Evolutionary conservation across 2,888 invertebrate species (phyloP), one percentile per base, ranked within the genome.

Genomic region (Drosophila recens): DNA sequence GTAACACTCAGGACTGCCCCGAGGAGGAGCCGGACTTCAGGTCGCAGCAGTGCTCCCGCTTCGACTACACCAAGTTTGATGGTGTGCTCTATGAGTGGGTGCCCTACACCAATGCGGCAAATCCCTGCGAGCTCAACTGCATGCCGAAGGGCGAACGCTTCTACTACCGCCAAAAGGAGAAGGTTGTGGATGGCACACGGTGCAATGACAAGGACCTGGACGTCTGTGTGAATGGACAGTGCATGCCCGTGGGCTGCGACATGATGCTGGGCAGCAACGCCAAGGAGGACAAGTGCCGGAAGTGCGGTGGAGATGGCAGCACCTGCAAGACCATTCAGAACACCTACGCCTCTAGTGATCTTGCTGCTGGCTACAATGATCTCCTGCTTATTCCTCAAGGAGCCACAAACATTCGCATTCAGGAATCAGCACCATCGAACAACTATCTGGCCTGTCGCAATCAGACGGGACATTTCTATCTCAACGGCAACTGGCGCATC

Each of bases 401-500:
- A 13, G 97, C 99, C n/a, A 98, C 98, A 0, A 97, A 97, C 89
- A 97, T 99, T 80, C 92, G 94, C 15, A 95, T 99, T 62, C 94
- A 94, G 80, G 99, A 99, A 94, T 91, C 95, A 3, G 93, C 93
- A 45, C 95, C 97, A 1, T 97, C 98, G 0, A 97, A 96, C 90
- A 99, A 99, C 93, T 98, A 98, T 93, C 94, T 92, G 96, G 98
- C 98, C 5, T 94, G 98, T 53, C 95, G 98, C 76, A 97, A 97
- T 92, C 94, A 95, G 62, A 94, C 95, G 51, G 97, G 96, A 4
- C 94, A 96, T 82, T 99, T 97, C 92, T 98, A 97, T 91, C 93
- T 99, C 57, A 99, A 99, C 92, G 99, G 99, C 1, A 96, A 98
- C 91, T 98, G 97, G 96, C 95, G 96, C 90, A 98, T 99, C 90